phyloP scores from a whole-genome alignment of 2,113 vertebrate species.

The Cyanoderma ruficeps region DNA sequence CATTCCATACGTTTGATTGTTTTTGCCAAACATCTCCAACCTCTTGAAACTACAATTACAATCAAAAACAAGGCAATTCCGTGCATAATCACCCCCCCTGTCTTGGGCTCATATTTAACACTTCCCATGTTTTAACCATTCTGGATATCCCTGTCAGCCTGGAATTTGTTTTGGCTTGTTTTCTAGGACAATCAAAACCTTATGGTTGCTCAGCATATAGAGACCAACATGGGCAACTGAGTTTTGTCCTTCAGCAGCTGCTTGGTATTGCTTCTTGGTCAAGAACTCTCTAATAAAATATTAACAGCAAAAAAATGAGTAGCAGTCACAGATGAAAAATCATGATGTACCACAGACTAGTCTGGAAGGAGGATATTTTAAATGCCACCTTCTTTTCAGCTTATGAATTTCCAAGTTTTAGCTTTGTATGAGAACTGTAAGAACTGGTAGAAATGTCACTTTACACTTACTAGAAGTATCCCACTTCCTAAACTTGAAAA shows the following conservation, averaged over 20 bases:
- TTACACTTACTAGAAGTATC: neutral
- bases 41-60: neutral
- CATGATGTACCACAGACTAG: neutral
- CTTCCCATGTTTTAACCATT: slow-evolving; percentile 29
- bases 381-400: neutral
- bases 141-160: neutral
- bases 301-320: neutral
- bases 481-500: neutral
- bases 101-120: slow-evolving; percentile 29
- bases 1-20: neutral
- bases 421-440: neutral
- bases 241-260: neutral
- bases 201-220: neutral
- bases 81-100: neutral
- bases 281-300: neutral
- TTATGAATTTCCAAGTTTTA: neutral
- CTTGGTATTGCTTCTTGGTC: neutral
- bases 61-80: neutral
- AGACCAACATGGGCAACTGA: neutral
- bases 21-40: slow-evolving; percentile 7
- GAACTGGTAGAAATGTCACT: neutral
- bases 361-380: neutral
- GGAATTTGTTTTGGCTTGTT: slow-evolving; percentile 49
- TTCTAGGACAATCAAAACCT: slow-evolving; percentile 44
- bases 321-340: neutral